Conservation (phyloP, 1,140 invertebrate genomes). For the Drosophila bifasciata region DNA sequence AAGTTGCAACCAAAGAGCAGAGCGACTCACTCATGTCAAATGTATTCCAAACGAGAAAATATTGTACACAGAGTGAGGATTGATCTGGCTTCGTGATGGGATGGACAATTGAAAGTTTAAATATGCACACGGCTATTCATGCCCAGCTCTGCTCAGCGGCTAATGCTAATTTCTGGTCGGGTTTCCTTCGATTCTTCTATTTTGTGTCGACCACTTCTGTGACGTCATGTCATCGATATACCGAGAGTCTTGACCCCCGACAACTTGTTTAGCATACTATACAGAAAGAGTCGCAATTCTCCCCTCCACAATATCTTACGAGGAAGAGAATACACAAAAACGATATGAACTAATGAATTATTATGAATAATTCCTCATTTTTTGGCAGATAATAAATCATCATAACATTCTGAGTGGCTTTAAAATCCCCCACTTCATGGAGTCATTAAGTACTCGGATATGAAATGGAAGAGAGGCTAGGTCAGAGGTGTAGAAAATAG, state of each 20-base stretch:
- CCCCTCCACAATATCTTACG: background rate
- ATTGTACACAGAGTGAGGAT: background rate
- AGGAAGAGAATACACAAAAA: conserved; percentile 2
- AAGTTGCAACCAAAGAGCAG: background rate
- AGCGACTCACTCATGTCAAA: too few relatives aligned
- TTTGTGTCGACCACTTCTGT: conserved; percentile 4
- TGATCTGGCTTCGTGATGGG: background rate
- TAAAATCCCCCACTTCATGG: too few relatives aligned
- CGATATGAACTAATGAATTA: conserved; percentile 9
- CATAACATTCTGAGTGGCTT: too few relatives aligned
- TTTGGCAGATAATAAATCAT: too few relatives aligned
- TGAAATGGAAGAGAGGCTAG: too few relatives aligned
- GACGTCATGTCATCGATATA: conserved; percentile 27
- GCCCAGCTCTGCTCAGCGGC: background rate
- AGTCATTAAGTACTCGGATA: too few relatives aligned
- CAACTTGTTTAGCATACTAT: conserved; percentile 21
- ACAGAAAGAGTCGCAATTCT: conserved; percentile 4
- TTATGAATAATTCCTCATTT: background rate
- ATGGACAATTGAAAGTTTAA: conserved; percentile 40
- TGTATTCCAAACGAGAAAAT: conserved; percentile 15
- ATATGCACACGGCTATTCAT: conserved; percentile 7
- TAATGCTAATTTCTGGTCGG: conserved; percentile 28
- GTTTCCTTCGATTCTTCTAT: conserved; percentile 29
- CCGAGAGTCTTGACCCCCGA: conserved; percentile 24
- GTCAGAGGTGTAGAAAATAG: too few relatives aligned